These are phyloP conservation scores for Xiphorhynchus elegans DNA, from an alignment of 2,113 vertebrate genomes.

Conservation along the genomic window DNA sequence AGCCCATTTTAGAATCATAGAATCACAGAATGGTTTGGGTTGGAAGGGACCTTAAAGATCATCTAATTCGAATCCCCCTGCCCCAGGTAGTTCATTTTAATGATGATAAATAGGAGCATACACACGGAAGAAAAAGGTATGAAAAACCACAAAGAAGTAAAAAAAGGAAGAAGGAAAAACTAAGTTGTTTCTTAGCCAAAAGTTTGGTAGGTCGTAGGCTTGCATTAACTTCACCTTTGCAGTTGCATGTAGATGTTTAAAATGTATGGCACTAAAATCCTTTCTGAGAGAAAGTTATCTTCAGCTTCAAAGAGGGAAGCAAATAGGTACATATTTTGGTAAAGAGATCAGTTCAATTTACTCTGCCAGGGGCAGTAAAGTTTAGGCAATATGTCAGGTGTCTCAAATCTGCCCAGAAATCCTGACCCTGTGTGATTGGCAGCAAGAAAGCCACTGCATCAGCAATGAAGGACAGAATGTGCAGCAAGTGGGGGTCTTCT, in stretches of 20 bases:
- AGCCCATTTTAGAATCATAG: neutral
- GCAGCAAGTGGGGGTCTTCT: no score
- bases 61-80: neutral
- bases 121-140: neutral
- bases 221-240: neutral
- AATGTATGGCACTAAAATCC: accelerated
- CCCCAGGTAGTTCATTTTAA: neutral
- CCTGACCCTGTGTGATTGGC: neutral
- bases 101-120: no score
- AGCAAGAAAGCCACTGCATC: neutral
- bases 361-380: neutral
- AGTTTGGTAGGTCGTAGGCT: accelerated
- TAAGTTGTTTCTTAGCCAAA: neutral
- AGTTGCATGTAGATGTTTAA: neutral
- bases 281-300: neutral
- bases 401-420: neutral
- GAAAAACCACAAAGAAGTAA: neutral
- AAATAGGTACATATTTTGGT: accelerated
- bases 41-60: neutral
- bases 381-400: neutral
- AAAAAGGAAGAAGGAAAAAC: neutral
- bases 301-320: neutral
- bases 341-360: neutral
- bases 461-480: neutral
- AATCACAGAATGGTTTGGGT: neutral